Conservation (phyloP, 2,888 invertebrate genomes). For the Trissolcus brochymenae region DNA sequence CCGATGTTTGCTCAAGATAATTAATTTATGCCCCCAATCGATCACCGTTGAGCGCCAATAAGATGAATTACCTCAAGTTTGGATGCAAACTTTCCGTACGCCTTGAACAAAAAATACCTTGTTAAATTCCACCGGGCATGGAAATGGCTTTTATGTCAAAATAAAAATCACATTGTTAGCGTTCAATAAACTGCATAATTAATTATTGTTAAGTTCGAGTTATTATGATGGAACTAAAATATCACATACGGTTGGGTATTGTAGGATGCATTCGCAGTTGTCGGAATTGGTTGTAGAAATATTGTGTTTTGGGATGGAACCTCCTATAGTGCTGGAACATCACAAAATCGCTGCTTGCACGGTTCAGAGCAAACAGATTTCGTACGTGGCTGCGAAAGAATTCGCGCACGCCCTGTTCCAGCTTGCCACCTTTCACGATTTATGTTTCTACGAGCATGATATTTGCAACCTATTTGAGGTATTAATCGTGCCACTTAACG, state of each 20-base stretch:
- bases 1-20: conserved; percentile 37
- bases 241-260: not conserved
- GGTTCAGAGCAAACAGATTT: conserved; percentile 49
- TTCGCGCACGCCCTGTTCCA: conserved; percentile 57
- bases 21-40: conserved; percentile 55
- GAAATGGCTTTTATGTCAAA: conserved; percentile 54
- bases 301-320: conserved; percentile 44
- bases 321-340: conserved; percentile 25
- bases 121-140: conserved; percentile 53
- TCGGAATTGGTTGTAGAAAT: conserved; percentile 28
- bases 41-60: conserved; percentile 28
- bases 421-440: conserved; percentile 60
- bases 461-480: conserved; percentile 40
- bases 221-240: conserved; percentile 22
- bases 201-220: conserved; percentile 17
- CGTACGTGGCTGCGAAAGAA: conserved; percentile 48
- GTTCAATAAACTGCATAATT: conserved; percentile 4
- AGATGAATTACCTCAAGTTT: conserved; percentile 48
- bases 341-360: conserved; percentile 21
- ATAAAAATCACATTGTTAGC: conserved; percentile 28
- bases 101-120: conserved; percentile 30
- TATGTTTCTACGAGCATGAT: conserved; percentile 59
- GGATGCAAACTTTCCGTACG: conserved; percentile 32
- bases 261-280: conserved; percentile 1
- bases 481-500: conserved; percentile 49